Conservation (phyloP, 2,113 vertebrate genomes). For the Isichthys henryi region DNA sequence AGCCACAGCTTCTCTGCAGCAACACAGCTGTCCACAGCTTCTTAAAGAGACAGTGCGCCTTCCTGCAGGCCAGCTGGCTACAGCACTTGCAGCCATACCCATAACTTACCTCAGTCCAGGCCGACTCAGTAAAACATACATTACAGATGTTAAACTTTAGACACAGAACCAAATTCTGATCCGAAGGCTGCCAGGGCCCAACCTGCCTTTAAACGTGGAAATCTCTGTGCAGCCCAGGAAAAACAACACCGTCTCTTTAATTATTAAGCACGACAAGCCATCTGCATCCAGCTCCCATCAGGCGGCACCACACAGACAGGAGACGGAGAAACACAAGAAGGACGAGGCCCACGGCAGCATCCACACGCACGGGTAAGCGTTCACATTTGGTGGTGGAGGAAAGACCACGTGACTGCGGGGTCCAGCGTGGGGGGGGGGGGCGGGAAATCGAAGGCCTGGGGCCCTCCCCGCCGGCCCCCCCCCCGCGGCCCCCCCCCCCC, state of each 20-base stretch:
- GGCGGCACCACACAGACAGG: conserved; percentile 38
- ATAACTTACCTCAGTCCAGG: neutral
- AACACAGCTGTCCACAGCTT: neutral
- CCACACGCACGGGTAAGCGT: conserved; percentile 30
- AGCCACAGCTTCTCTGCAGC: conserved; percentile 3
- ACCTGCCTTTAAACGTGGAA: neutral
- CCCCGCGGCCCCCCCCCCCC: no score
- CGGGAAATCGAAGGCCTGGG: conserved; percentile 15
- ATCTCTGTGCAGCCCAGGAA: conserved; percentile 6
- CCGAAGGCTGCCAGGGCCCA: neutral
- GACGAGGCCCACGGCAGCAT: conserved; percentile 20
- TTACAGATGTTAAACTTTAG: neutral
- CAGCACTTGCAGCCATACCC: neutral
- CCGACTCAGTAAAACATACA: neutral
- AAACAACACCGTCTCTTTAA: conserved; percentile 57
- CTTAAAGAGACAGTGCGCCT: conserved; percentile 26
- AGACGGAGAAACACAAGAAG: neutral
- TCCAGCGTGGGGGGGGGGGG: conserved; percentile 8
- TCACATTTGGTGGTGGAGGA: conserved; percentile 32
- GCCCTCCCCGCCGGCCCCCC: no score
- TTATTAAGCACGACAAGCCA: conserved; percentile 37
- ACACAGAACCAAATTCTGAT: neutral
- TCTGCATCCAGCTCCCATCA: conserved; percentile 37
- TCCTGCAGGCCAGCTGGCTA: conserved; percentile 6
- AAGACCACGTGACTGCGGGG: conserved; percentile 44